Base-by-base conservation (phyloP, 2,113 vertebrate genomes). In the Sylvilagus bachmani region DNA sequence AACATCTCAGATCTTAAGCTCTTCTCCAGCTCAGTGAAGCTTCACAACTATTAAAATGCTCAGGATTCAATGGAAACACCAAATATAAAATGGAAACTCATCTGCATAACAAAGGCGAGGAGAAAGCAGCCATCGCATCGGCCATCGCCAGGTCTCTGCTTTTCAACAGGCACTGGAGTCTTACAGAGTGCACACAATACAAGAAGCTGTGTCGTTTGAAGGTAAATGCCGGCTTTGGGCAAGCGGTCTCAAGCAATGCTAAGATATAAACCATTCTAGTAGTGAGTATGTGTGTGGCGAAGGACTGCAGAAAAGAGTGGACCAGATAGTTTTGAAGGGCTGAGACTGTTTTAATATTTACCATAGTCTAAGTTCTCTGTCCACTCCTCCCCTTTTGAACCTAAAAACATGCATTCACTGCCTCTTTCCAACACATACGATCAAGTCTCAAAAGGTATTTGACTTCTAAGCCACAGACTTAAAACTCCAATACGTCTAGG, bases 41-140 rank as follows among this genome's bases (percentile, higher is more conserved):
- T 95, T 90, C 66, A 19, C 2, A 7, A 79, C 91, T 85, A 78
- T 87, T 66, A 82, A 97, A 96, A 71, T 49, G 62, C 91, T 89
- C 83, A 44, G 87, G 51, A 94, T 89, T 92, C 83, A 69, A 84
- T 6, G 0, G 89, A 87, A 73, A 94, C 71, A 91, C 75, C 78
- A 55, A 88, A 93, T 95, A 93, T 64, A 95, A 97, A 96, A 87
- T 44, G 77, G 88, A 91, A 91, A 29, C 64, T 80, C 89, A 87
- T 95, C 89, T 94, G 51, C 95, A 95, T 93, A 93, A 97, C 91
- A 97, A 97, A 96, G 82, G 83, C 91, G 0, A 25, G 44, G 89
- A 89, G 80, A 74, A 67, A 95, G 93, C 62, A 61, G 67, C 17
- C 25, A 14, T 9, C 2, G 4, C 33, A 10, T 22, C 80, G 66